A percentile compares a stretch with the other conserved stretches of the same genome.
These are phyloP conservation scores for Heterocephalus glaber DNA, from an alignment of 2,113 vertebrate species.

Conservation along the genomic window DNA sequence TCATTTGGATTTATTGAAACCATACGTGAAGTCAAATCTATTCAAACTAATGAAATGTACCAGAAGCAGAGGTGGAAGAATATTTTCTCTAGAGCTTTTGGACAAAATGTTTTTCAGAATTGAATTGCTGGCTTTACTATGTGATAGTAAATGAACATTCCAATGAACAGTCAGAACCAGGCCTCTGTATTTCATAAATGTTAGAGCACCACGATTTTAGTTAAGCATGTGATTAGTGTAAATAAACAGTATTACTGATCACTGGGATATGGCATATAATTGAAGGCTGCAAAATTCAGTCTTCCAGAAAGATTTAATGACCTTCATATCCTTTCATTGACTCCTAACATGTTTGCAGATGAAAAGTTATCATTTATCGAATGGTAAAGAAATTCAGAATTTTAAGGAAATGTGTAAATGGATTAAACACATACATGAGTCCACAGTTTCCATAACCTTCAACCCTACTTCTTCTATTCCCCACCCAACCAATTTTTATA, in stretches of 20 bases:
- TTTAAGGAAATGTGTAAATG: not conserved
- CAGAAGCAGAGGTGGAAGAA: conserved; percentile 39
- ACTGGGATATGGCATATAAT: not conserved
- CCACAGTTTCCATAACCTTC: not conserved
- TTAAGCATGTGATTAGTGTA: not conserved
- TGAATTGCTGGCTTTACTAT: not conserved
- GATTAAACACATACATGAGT: not conserved
- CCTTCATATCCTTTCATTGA: not conserved
- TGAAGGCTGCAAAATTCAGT: not conserved
- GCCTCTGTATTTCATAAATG: not conserved
- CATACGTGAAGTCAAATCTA: conserved; percentile 61
- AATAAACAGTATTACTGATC: not conserved
- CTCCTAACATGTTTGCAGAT: not conserved
- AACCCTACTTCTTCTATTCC: not conserved
- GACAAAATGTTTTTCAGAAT: conserved; percentile 24
- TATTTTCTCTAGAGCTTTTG: conserved; percentile 18
- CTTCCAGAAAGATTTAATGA: not conserved
- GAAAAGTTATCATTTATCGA: not conserved
- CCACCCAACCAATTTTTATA: too few species aligned
- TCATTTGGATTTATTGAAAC: conserved; percentile 65
- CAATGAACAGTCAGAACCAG: not conserved
- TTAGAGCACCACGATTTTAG: not conserved
- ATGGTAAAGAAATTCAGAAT: not conserved
- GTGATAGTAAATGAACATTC: not conserved
- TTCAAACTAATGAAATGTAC: conserved; percentile 67